phyloP scores from a whole-genome alignment of 2,113 vertebrate species.

The Callocephalon fimbriatum region DNA sequence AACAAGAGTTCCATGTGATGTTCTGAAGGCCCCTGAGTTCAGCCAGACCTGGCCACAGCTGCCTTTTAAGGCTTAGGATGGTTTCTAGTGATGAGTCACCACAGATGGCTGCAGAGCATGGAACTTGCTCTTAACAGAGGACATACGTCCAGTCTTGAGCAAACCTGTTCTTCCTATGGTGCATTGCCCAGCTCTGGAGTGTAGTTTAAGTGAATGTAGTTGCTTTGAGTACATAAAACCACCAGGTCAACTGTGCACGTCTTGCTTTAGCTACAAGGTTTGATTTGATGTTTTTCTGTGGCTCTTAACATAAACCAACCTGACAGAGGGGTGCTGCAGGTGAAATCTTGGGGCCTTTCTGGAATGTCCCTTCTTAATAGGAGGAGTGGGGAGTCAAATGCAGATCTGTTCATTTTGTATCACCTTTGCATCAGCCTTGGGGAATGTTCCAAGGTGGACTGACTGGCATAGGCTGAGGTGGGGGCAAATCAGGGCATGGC shows the following conservation, averaged over 20 bases:
- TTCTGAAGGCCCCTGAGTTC: neutral
- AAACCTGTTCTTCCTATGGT: neutral
- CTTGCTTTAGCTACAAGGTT: neutral
- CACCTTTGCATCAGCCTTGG: slow-evolving; percentile 15
- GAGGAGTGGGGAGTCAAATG: neutral
- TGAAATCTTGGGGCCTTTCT: neutral
- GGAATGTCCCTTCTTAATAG: neutral
- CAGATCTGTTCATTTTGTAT: slow-evolving; percentile 46
- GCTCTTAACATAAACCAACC: neutral
- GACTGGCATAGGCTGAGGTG: slow-evolving; percentile 13
- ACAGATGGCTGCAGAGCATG: neutral
- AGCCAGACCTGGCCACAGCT: neutral
- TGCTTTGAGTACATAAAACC: neutral
- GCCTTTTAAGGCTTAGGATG: neutral
- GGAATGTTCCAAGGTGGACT: slow-evolving; percentile 41
- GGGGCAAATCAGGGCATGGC: slow-evolving; percentile 14
- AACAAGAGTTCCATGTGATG: neutral
- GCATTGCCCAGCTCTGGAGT: neutral
- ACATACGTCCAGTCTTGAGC: neutral
- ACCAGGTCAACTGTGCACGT: neutral
- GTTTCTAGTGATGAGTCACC: neutral
- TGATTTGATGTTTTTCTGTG: neutral
- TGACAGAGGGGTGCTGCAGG: slow-evolving; percentile 35
- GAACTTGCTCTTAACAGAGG: neutral
- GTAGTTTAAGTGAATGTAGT: neutral